Conservation (phyloP, 64 coral and sea anemone genomes). For the Hydrozoanthus tunicans region DNA sequence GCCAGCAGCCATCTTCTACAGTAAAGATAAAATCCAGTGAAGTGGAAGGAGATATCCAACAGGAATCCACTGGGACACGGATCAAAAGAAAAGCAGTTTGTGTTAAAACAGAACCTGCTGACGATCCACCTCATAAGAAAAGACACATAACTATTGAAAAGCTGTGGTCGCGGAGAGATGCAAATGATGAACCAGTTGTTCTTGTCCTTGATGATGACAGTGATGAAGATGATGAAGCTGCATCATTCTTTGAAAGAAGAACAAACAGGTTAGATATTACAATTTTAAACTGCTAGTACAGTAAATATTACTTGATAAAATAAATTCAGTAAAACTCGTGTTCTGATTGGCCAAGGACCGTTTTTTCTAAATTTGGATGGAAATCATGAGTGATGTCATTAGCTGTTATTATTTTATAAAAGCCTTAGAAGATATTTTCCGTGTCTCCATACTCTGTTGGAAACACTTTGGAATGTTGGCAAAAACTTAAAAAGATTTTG, state of each 20-base stretch:
- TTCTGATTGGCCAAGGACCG: too few relatives aligned
- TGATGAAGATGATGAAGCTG: background rate
- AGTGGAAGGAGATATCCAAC: background rate
- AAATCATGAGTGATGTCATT: too few relatives aligned
- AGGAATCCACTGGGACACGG: background rate
- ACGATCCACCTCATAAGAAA: slow-evolving; percentile 1
- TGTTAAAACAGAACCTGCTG: slow-evolving; percentile 34
- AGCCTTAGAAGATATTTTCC: too few relatives aligned
- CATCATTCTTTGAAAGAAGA: background rate
- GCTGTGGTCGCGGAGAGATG: background rate
- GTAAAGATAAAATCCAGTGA: background rate
- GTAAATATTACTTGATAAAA: background rate
- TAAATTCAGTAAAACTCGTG: too few relatives aligned
- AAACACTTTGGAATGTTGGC: too few relatives aligned
- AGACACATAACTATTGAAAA: slow-evolving; percentile 6
- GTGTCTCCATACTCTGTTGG: too few relatives aligned
- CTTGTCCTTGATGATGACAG: slow-evolving; percentile 51
- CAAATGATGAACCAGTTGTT: slow-evolving; percentile 22
- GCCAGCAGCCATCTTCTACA: background rate
- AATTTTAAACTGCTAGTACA: background rate
- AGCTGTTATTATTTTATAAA: too few relatives aligned
- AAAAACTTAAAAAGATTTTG: too few relatives aligned
- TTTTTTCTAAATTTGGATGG: too few relatives aligned
- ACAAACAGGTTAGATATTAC: background rate
- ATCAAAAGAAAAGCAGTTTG: slow-evolving; percentile 26